Evolutionary conservation across 2,888 invertebrate genomes (phyloP).

Genomic region (Leptopilina drosophilae): DNA sequence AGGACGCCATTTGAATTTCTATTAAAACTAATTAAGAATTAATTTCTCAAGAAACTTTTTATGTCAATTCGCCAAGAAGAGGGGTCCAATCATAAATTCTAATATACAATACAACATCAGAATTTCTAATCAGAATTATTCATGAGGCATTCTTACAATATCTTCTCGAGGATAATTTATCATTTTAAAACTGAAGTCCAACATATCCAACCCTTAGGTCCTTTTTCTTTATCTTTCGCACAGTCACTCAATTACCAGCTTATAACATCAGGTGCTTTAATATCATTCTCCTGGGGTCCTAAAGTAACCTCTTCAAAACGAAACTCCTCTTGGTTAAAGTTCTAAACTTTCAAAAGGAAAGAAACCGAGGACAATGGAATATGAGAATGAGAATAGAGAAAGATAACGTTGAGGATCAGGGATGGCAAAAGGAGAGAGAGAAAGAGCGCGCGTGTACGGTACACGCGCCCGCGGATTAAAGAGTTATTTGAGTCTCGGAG

Average conservation of each 20-base stretch:
- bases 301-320: background rate
- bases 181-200: background rate
- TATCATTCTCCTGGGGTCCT: conserved; percentile 2
- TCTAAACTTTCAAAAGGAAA: conserved; percentile 23
- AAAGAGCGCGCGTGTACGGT: conserved; percentile 66
- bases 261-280: conserved; percentile 36
- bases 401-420: too few species aligned
- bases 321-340: background rate
- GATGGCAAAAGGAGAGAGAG: conserved; percentile 51
- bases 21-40: too few species aligned
- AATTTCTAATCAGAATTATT: conserved; percentile 22
- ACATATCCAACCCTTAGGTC: background rate
- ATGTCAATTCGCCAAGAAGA: background rate
- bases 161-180: conserved; percentile 1
- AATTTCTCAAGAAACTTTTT: background rate
- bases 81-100: conserved; percentile 14
- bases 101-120: conserved; percentile 3
- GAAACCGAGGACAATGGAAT: conserved; percentile 42
- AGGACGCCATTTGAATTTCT: too few species aligned
- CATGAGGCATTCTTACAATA: conserved; percentile 11
- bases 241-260: conserved; percentile 36
- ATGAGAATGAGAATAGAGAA: conserved; percentile 37
- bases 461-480: conserved; percentile 76
- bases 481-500: conserved; percentile 77
- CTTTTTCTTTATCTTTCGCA: background rate